These are phyloP conservation scores for Glareola pratincola DNA, from an alignment of 2,113 vertebrate species.

Conservation along the genomic window DNA sequence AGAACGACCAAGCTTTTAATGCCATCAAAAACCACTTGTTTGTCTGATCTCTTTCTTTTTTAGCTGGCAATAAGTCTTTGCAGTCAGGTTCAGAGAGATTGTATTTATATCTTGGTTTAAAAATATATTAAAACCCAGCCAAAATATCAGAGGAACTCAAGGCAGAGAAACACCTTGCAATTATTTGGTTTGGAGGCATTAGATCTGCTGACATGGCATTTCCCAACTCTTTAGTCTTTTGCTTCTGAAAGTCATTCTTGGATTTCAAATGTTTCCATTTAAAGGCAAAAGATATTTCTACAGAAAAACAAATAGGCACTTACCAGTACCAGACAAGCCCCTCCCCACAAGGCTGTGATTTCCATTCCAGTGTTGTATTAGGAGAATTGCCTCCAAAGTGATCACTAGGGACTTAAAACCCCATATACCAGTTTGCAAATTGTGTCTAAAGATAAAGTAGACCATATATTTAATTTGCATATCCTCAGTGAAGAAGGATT, in stretches of 20 bases:
- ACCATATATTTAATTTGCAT: neutral
- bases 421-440: neutral
- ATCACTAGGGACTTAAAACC: neutral
- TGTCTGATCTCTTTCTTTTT: slow-evolving; percentile 39
- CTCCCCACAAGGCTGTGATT: neutral
- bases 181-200: slow-evolving; percentile 19
- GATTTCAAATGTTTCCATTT: neutral
- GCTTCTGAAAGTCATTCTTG: neutral
- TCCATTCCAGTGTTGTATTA: neutral
- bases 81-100: slow-evolving; percentile 30
- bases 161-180: slow-evolving; percentile 33
- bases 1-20: neutral
- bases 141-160: slow-evolving; percentile 46
- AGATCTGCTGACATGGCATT: neutral
- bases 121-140: neutral
- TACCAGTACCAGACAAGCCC: neutral
- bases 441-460: neutral
- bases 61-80: neutral
- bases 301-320: neutral
- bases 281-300: neutral
- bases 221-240: neutral
- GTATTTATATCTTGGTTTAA: slow-evolving; percentile 3
- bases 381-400: neutral
- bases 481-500: neutral
- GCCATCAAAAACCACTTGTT: slow-evolving; percentile 5